Percentiles rank a stretch among this genome's conserved stretches.
These are phyloP conservation scores for Cyanoliseus patagonus DNA, from an alignment of 2,113 vertebrate species.

Conservation along the genomic window DNA sequence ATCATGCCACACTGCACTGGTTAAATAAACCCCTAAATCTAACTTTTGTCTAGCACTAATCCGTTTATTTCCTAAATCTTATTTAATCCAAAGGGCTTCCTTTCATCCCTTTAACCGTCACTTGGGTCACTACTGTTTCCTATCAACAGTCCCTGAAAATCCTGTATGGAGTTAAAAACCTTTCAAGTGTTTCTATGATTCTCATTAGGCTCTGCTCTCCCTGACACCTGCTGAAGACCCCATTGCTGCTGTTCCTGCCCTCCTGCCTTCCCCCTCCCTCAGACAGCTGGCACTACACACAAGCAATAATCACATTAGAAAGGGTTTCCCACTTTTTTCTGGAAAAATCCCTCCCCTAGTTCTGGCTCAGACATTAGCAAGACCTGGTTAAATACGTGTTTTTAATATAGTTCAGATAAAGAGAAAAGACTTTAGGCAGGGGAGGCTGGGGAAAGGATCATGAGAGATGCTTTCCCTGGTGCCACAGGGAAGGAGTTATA, in stretches of 20 bases:
- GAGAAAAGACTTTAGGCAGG: background rate
- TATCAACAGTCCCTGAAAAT: slow-evolving; percentile 64
- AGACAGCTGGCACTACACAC: background rate
- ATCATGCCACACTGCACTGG: slow-evolving; percentile 71
- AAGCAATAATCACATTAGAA: background rate
- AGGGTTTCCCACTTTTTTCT: background rate
- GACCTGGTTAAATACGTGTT: background rate
- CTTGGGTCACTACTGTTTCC: slow-evolving; percentile 65
- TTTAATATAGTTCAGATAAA: background rate
- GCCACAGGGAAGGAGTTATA: background rate
- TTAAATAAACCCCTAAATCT: slow-evolving; percentile 81
- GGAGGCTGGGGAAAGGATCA: background rate
- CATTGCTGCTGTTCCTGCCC: background rate
- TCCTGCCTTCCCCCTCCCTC: background rate
- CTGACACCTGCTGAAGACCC: slow-evolving; percentile 56
- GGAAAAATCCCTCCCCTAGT: background rate
- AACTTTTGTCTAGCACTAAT: slow-evolving; percentile 80
- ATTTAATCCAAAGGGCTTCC: slow-evolving; percentile 73
- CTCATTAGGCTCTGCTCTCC: slow-evolving; percentile 51
- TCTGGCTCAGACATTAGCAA: background rate
- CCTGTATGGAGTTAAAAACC: slow-evolving; percentile 61
- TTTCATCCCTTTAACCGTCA: slow-evolving; percentile 78
- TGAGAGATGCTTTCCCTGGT: background rate
- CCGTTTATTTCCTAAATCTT: slow-evolving; percentile 83
- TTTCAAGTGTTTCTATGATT: slow-evolving; percentile 63